A percentile compares a stretch with the other conserved stretches of the same genome.
These are phyloP conservation scores for Tragelaphus scriptus DNA, from an alignment of 2,113 vertebrate species.

Conservation along the genomic window DNA sequence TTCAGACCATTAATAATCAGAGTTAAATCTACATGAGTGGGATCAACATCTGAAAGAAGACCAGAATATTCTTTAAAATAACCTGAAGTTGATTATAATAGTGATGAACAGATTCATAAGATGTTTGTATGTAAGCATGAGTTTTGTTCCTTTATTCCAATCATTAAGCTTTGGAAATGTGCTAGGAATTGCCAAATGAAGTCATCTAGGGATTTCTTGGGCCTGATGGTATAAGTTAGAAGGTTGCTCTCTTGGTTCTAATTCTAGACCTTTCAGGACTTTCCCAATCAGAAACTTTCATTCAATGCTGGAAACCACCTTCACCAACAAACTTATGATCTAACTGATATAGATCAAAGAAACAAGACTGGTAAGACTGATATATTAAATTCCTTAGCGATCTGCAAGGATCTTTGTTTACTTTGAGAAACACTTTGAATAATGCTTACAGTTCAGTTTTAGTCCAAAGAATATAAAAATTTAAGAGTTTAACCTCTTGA, in stretches of 20 bases:
- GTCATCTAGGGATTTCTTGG: not conserved
- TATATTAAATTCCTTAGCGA: not conserved
- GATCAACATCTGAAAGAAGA: not conserved
- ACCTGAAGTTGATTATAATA: not conserved
- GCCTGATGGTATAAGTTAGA: not conserved
- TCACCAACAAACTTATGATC: not conserved
- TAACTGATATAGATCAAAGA: not conserved
- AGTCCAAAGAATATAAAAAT: not conserved
- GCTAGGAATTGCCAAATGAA: not conserved
- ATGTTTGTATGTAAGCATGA: not conserved
- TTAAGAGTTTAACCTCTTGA: not conserved
- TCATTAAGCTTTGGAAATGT: not conserved
- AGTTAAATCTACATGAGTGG: not conserved
- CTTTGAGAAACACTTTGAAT: not conserved
- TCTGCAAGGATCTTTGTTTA: not conserved
- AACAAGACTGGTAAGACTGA: not conserved
- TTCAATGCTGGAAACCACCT: not conserved
- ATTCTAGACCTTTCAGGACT: not conserved
- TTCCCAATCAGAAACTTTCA: not conserved
- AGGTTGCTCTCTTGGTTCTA: not conserved
- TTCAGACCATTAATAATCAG: not conserved
- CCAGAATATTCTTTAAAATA: not conserved
- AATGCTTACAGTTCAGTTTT: not conserved
- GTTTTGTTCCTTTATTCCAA: not conserved
- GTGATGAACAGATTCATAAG: not conserved